Conservation (phyloP, 2,888 invertebrate genomes). For the Torymus texanus region DNA sequence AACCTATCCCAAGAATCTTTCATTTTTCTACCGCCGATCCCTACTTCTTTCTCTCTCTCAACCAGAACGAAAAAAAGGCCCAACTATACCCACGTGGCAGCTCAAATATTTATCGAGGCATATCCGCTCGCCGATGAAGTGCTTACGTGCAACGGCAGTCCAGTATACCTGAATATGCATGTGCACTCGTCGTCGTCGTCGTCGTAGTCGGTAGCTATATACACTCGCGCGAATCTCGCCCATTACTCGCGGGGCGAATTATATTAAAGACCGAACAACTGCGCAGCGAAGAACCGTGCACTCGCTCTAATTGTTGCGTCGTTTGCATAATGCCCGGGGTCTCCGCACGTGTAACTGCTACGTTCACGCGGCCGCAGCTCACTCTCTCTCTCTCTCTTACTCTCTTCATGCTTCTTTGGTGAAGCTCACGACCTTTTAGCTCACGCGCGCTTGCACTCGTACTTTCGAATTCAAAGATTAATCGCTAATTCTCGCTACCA, state of each 20-base stretch:
- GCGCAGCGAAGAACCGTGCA: constrained; percentile 32
- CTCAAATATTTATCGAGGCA: constrained; percentile 29
- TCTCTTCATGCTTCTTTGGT: not conserved
- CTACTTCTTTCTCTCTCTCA: too few species aligned
- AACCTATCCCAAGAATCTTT: not conserved
- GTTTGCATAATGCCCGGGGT: constrained; percentile 71
- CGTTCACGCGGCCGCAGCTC: not conserved
- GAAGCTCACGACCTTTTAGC: constrained; percentile 19
- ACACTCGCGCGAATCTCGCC: constrained; percentile 61
- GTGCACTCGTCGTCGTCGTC: constrained; percentile 7
- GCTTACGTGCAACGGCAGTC: constrained; percentile 25
- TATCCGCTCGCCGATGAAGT: constrained; percentile 33
- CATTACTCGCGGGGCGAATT: constrained; percentile 63
- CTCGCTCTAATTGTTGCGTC: constrained; percentile 70
- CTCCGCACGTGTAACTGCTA: constrained; percentile 5
- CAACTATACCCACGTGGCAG: not conserved
- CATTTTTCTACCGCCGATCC: not conserved
- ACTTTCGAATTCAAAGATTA: constrained; percentile 32
- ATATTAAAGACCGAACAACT: constrained; percentile 67
- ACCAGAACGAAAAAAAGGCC: too few species aligned
- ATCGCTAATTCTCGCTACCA: constrained; percentile 47
- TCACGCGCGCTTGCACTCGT: not conserved
- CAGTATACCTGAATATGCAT: constrained; percentile 45
- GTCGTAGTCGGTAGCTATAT: too few species aligned
- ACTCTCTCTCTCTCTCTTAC: not conserved